Conservation (phyloP, 2,113 vertebrate genomes). For the Myxocyprinus asiaticus region DNA sequence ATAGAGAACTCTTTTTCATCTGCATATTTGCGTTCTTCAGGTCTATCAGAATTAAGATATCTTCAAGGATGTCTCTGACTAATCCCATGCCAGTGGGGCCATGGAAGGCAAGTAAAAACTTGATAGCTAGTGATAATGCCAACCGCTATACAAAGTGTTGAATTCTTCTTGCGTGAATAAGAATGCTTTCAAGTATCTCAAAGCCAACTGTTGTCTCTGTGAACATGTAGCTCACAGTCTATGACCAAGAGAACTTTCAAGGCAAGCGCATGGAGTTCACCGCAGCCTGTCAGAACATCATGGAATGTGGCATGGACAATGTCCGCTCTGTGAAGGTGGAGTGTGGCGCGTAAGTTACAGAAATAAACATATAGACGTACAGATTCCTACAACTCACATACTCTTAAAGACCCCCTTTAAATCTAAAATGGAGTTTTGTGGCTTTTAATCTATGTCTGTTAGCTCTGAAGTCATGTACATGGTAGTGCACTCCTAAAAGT, state of each 20-base stretch:
- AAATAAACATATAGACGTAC: not conserved
- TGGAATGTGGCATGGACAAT: constrained; percentile 86
- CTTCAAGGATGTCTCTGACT: constrained; percentile 86
- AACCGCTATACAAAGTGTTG: not conserved
- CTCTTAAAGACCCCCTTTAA: too few species aligned
- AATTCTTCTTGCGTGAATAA: not conserved
- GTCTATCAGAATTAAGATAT: constrained; percentile 56
- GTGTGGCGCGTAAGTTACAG: constrained; percentile 87
- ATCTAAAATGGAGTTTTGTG: too few species aligned
- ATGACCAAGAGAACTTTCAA: constrained; percentile 95
- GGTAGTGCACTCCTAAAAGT: too few species aligned
- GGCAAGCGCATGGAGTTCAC: constrained; percentile 92
- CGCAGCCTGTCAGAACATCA: constrained; percentile 87
- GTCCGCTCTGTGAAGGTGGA: constrained; percentile 93
- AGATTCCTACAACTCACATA: too few species aligned
- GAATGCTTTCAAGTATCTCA: not conserved
- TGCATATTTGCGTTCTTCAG: constrained; percentile 56
- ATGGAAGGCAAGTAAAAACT: constrained; percentile 83
- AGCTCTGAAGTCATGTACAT: too few species aligned
- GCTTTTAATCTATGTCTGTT: too few species aligned
- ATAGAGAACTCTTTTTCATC: not conserved
- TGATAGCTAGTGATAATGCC: not conserved
- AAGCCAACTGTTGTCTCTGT: not conserved
- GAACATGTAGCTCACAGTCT: constrained; percentile 84
- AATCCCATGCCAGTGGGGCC: constrained; percentile 86